Evolutionary conservation across 2,113 vertebrate species (phyloP), one percentile per base, ranked within the genome.

Genomic region (Rhegmatorhina hoffmannsi): DNA sequence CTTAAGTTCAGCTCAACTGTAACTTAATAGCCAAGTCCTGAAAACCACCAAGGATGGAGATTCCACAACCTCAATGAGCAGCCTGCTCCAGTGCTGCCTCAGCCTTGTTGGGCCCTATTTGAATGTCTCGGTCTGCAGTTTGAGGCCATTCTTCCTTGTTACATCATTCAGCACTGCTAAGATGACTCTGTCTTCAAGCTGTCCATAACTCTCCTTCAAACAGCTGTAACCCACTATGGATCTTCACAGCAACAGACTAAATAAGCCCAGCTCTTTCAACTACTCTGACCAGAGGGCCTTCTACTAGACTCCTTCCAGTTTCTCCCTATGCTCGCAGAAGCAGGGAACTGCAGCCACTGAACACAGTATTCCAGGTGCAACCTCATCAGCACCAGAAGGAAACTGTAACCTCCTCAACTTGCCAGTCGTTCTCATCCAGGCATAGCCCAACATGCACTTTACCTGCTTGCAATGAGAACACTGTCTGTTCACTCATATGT

Each of bases 401-500:
- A 85, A 44, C 7, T 74, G 73, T 3, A 49, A 31, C 16, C 13
- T 69, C 4, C 7, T 74, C 17, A 46, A 4, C 38, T 33, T 82
- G 20, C 47, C 59, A 23, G 31, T n/a, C 13, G 7, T 10, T 31
- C 13, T 62, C 10, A n/a, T 28, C 10, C 33, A 50, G 47, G 52
- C 29, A 17, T 2, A 67, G 55, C 17, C 23, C 44, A 43, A 58
- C 10, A 50, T 0, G 1, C 12, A 29, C 25, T 36, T 59, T 14
- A 26, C 38, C 33, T 55, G 8, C 72, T n/a, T 49, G 29, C 79
- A 64, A 52, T 5, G 23, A 59, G 13, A 55, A 66, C 6, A 6
- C 14, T 3, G 3, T 34, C 31, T 70, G 13, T 38, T 31, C 6
- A 43, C 49, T 47, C 50, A 21, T 6, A 33, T 11, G 29, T 6